Evolutionary conservation across 2,888 invertebrate genomes (phyloP), one percentile per base, ranked within the genome.

Genomic region (Epistrophe grossulariae): DNA sequence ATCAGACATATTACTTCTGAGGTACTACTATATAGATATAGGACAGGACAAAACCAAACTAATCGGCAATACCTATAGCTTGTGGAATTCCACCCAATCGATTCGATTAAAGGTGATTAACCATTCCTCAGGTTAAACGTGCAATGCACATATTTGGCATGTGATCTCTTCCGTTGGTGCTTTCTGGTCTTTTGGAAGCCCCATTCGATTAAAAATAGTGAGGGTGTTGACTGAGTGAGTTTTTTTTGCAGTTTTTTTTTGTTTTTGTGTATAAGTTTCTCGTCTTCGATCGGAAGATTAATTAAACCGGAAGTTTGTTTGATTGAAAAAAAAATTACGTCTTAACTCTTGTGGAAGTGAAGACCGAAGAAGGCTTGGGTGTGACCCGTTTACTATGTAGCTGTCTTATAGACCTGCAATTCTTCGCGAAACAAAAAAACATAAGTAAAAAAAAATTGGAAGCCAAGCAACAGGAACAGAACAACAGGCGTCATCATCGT

Each of bases 271-370:
- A 7, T 52, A n/a, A 28, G 35, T 19, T 38, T 11, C 43, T 28
- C 45, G 24, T 64, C 73, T 66, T 66, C 78, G 82, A 84, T 79
- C 71, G 40, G 55, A 66, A 71, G 83, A 87, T 87, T 83, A 83
- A 87, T 82, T 87, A 83, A 87, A 87, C 87, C 87, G 87, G 87
- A 87, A 87, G 87, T 83, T 76, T 79, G 87, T 83, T 82, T 87
- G 87, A 82, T 87, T 82, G 76, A 87, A 79, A 79, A 72, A 55
- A 60, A 83, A 79, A 82, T 1, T 24, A 24, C 24, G 24, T 24
- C 24, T 24, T 24, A 24, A 24, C 71, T 71, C 40, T n/a, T n/a
- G 70, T 40, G 38, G 71, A 70, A 31, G 64, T 28, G 64, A 64
- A 52, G 50, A 38, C 70, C 38, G 10, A 24, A 73, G 66, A 50